Conservation (phyloP, 2,113 vertebrate genomes). For the Xyrauchen texanus region DNA sequence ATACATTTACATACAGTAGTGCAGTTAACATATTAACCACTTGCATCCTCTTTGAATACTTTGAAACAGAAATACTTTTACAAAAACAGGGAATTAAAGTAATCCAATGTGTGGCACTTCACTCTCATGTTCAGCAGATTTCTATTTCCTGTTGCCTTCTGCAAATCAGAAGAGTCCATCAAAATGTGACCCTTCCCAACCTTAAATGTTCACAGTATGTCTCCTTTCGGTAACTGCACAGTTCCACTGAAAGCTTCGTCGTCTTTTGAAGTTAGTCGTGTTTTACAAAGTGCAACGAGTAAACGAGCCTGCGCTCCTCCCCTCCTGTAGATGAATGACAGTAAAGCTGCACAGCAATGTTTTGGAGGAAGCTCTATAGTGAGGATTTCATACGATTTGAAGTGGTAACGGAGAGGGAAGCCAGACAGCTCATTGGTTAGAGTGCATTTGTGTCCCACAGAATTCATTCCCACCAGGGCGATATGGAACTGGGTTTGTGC, state of each 20-base stretch:
- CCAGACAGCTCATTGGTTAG: constrained; percentile 47
- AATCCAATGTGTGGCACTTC: constrained; percentile 39
- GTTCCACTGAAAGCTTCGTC: constrained; percentile 7
- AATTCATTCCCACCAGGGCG: constrained; percentile 59
- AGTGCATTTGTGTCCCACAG: constrained; percentile 65
- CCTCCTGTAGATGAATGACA: constrained; percentile 34
- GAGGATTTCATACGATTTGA: neutral
- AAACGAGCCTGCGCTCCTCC: constrained; percentile 61
- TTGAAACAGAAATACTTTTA: too few species aligned
- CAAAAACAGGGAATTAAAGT: neutral
- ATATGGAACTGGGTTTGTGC: neutral
- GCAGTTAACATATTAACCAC: neutral
- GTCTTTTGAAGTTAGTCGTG: constrained; percentile 63
- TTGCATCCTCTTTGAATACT: too few species aligned
- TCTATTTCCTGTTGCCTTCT: neutral
- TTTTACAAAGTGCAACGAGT: constrained; percentile 77
- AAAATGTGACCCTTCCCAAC: neutral
- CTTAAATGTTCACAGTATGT: neutral
- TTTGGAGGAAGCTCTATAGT: neutral
- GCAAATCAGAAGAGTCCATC: too few species aligned
- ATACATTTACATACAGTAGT: constrained; percentile 7
- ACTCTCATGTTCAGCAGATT: constrained; percentile 21
- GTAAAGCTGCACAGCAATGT: neutral
- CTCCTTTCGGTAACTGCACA: neutral
- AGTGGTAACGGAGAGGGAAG: constrained; percentile 56